phyloP scores from a whole-genome alignment of 2,888 invertebrate species.

The Eutolmus rufibarbis region DNA sequence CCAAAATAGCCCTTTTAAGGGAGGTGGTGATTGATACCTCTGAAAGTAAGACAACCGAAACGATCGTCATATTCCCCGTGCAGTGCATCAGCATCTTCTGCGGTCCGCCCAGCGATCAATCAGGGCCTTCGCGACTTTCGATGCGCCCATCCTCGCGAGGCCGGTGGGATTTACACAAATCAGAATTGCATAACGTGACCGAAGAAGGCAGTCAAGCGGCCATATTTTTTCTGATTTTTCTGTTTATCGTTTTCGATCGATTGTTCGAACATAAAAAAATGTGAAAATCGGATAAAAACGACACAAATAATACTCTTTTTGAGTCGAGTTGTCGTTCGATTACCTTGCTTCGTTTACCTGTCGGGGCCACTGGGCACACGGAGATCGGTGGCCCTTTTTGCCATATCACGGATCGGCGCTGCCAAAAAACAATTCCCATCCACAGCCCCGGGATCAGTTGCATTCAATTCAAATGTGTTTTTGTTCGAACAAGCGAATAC shows the following conservation, averaged over 20 bases:
- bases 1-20: neutral
- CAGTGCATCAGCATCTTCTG: neutral
- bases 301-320: constrained; percentile 37
- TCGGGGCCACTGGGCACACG: neutral
- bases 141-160: neutral
- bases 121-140: neutral
- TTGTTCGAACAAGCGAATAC: constrained; percentile 3
- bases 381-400: neutral
- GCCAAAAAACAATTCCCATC: constrained; percentile 10
- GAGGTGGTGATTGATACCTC: constrained; percentile 1
- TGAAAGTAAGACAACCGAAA: neutral
- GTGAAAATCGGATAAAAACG: constrained; percentile 15
- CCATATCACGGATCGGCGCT: neutral
- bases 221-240: constrained; percentile 4
- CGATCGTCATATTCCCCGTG: neutral
- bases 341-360: neutral
- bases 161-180: constrained; percentile 14
- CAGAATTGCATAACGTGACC: constrained; percentile 7
- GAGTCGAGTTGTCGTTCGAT: constrained; percentile 30
- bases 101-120: neutral
- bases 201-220: neutral
- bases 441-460: neutral
- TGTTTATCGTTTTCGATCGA: constrained; percentile 16
- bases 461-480: constrained; percentile 41
- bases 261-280: constrained; percentile 16